These are phyloP conservation scores for Plumapathes pennacea DNA, from an alignment of 92 coral and sea anemone species.

Conservation along the genomic window DNA sequence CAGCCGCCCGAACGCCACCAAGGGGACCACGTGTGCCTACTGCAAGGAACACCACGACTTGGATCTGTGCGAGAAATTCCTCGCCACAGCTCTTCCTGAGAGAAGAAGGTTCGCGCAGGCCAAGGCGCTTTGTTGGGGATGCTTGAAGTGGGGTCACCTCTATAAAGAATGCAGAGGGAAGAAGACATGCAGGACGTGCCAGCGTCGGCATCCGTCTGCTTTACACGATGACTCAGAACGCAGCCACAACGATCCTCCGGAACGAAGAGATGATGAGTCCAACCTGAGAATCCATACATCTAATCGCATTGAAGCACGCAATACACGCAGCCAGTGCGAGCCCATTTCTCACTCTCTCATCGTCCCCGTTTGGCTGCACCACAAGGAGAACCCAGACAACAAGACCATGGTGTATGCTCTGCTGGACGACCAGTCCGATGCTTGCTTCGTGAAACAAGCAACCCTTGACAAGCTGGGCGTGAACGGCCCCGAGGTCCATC, in stretches of 20 bases:
- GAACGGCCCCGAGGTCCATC: constrained; percentile 43
- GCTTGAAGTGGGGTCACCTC: constrained; percentile 35
- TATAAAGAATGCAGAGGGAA: constrained; percentile 20
- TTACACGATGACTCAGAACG: constrained; percentile 26
- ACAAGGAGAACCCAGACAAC: constrained; percentile 9
- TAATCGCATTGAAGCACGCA: constrained; percentile 5
- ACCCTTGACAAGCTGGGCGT: constrained; percentile 14
- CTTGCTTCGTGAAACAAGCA: constrained; percentile 35
- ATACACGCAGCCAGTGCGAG: neutral
- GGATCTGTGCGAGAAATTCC: constrained; percentile 32
- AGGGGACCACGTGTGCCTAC: constrained; percentile 5
- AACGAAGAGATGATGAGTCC: constrained; percentile 1
- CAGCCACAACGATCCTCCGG: neutral
- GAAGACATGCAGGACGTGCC: constrained; percentile 16
- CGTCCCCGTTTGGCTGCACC: constrained; percentile 50
- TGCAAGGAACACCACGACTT: constrained; percentile 51
- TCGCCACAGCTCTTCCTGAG: constrained; percentile 3
- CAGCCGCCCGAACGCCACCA: neutral
- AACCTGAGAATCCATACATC: neutral
- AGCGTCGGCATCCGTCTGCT: constrained; percentile 32
- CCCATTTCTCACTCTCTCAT: constrained; percentile 13
- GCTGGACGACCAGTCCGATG: constrained; percentile 54
- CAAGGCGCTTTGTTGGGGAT: constrained; percentile 39
- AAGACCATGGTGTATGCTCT: constrained; percentile 29
- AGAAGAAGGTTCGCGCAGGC: constrained; percentile 5